Evolutionary conservation across 1,140 invertebrate species (phyloP).

Genomic region (Diabrotica virgifera): DNA sequence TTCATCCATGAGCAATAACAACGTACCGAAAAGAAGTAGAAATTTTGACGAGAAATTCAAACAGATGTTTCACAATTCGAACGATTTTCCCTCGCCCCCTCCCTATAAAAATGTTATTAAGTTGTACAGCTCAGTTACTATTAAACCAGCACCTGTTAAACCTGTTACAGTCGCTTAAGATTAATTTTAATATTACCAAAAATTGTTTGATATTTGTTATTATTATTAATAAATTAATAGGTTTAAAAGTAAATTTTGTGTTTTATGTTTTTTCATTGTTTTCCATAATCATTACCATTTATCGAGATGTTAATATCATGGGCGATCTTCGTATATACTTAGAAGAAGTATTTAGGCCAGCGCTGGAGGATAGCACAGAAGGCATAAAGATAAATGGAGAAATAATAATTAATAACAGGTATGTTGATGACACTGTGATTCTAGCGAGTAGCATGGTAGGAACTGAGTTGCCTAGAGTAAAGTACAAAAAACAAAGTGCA

Average conservation of each 20-base stretch:
- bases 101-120: slow-evolving; percentile 41
- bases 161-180: slow-evolving; percentile 11
- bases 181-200: neutral
- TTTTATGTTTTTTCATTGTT: neutral
- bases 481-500: no score
- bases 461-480: no score
- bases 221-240: slow-evolving; percentile 22
- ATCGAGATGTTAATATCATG: no score
- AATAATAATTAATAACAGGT: no score
- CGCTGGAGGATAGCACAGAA: no score
- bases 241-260: neutral
- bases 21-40: slow-evolving; percentile 10
- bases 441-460: no score
- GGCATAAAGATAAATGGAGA: no score
- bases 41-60: slow-evolving; percentile 41
- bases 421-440: no score
- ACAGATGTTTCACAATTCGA: slow-evolving; percentile 34
- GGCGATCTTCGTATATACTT: no score
- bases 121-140: slow-evolving; percentile 34
- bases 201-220: slow-evolving; percentile 23
- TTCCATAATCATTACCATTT: no score
- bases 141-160: slow-evolving; percentile 40
- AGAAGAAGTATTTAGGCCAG: no score
- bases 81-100: slow-evolving; percentile 40
- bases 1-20: slow-evolving; percentile 39